Percentiles rank a stretch among this genome's conserved stretches.
phyloP scores from a whole-genome alignment of 2,113 vertebrate genomes.

The Terrapene triunguis region DNA sequence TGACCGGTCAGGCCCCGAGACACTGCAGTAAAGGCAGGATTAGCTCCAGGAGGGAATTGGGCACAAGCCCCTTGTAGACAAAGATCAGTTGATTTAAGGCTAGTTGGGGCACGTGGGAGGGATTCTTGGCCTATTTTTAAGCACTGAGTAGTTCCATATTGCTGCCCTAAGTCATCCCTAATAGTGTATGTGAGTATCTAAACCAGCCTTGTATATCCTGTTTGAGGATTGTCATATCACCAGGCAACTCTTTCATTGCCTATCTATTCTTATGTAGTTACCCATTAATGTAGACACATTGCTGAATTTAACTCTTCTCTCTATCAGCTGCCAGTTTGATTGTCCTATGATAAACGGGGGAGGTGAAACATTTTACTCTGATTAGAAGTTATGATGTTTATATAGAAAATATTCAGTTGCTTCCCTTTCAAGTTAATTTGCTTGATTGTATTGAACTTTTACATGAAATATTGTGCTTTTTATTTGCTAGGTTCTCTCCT shows the following conservation, averaged over 20 bases:
- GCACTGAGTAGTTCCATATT: background rate
- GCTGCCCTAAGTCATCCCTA: background rate
- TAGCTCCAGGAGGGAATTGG: background rate
- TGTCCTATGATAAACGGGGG: constrained; percentile 44
- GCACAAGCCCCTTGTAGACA: background rate
- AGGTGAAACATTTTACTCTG: constrained; percentile 53
- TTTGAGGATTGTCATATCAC: background rate
- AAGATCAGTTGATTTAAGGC: background rate
- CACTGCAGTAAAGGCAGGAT: background rate
- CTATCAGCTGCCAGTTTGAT: constrained; percentile 61
- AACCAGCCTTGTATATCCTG: background rate
- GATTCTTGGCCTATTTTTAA: background rate
- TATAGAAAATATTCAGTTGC: constrained; percentile 65
- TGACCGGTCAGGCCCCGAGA: background rate
- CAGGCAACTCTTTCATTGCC: background rate
- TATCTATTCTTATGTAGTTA: background rate
- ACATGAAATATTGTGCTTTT: constrained; percentile 82
- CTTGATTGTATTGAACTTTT: constrained; percentile 71
- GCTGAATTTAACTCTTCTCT: constrained; percentile 18
- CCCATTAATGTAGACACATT: background rate
- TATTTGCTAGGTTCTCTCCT: constrained; percentile 93
- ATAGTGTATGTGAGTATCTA: background rate
- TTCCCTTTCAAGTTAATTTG: constrained; percentile 58
- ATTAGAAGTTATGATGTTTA: constrained; percentile 62
- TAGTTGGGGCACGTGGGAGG: background rate